A percentile compares a stretch with the other conserved stretches of the same genome.
Evolutionary conservation across 2,888 invertebrate genomes (phyloP).

Genomic region (Synergus japonicus): DNA sequence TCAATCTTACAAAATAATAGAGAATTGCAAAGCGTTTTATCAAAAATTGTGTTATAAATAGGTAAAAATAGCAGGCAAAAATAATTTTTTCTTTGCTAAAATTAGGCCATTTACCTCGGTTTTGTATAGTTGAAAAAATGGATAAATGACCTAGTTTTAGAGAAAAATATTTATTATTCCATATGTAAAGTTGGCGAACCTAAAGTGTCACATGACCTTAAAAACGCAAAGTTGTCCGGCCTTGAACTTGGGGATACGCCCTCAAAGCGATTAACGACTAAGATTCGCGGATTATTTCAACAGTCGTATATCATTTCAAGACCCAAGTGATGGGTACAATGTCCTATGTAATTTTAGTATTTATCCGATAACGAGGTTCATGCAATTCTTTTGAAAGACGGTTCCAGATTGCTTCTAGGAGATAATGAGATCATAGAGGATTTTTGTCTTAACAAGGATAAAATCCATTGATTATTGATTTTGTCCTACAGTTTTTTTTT

Average conservation of each 20-base stretch:
- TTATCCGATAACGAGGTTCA: conserved; percentile 4
- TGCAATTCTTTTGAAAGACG: background rate
- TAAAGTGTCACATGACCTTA: background rate
- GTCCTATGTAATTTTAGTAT: background rate
- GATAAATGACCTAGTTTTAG: no score
- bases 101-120: no score
- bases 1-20: background rate
- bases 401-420: background rate
- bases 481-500: background rate
- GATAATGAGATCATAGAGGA: background rate
- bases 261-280: conserved; percentile 11
- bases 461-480: background rate
- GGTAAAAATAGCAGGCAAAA: no score
- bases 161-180: no score
- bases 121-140: no score
- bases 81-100: no score
- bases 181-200: no score
- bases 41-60: no score
- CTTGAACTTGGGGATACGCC: conserved; percentile 21
- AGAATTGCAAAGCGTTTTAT: background rate
- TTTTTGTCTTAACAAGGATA: background rate
- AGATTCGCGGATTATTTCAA: conserved; percentile 16
- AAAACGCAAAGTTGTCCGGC: conserved; percentile 26
- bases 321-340: background rate
- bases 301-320: conserved; percentile 8